Evolutionary conservation across 2,113 vertebrate genomes (phyloP), one percentile per base, ranked within the genome.

Genomic region (Reinhardtius hippoglossoides): DNA sequence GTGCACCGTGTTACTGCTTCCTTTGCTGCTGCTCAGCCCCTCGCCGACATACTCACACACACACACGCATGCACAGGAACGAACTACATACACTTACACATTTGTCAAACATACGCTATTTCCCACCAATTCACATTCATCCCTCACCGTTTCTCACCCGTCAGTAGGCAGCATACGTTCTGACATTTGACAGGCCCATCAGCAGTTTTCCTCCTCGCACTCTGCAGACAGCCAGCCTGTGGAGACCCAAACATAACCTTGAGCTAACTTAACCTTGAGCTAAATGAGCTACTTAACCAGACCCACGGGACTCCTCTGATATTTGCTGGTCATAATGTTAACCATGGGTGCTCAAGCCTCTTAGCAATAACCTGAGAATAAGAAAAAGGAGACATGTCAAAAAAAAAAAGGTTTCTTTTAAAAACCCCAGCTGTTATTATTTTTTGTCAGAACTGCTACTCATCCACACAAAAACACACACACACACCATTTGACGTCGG

Each of bases 181-280:
- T 85, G 80, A 78, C 71, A 79, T 80, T 74, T 88, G 76, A 82
- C 86, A 67, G 79, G 62, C 65, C 81, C 64, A 71, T 90, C 81
- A 76, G 75, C 83, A 65, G 61, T 78, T 81, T 84, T 65, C 58
- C 58, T 67, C 31, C 58, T 71, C 57, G 61, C 59, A 10, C 27
- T 76, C 63, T 37, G 23, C 63, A 79, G 77, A 83, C 73, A 74
- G 72, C 37, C 74, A 52, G 73, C 80, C 72, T 78, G 61, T 16
- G 76, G 80, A 88, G 83, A 89, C 67, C 71, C 80, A 75, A 90
- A 61, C 79, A 64, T 85, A 89, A 92, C 86, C 87, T 92, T 92
- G 76, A 79, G 76, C 83, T 68, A 78, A 80, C 71, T 72, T 87
- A 78, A 86, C 88, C 89, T 89, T 89, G 75, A 83, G 88, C 81